A percentile compares a stretch with the other conserved stretches of the same genome.
phyloP scores from a whole-genome alignment of 2,797 vertebrate genomes.

The Chelon labrosus region DNA sequence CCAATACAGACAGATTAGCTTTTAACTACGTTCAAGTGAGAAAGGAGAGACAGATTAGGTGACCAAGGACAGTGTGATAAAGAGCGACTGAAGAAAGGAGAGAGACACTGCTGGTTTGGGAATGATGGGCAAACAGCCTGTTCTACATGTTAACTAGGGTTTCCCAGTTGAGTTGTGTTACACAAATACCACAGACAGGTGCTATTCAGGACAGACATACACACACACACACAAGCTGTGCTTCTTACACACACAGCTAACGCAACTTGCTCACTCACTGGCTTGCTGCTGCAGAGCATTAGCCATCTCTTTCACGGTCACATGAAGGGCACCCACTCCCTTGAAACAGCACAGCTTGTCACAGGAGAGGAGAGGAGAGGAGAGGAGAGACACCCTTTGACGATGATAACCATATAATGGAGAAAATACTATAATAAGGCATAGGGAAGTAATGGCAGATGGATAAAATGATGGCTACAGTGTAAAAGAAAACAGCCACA shows the following conservation, averaged over 20 bases:
- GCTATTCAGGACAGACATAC: conserved; percentile 2
- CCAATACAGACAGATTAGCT: conserved; percentile 12
- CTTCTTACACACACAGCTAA: conserved; percentile 25
- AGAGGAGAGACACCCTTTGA: conserved; percentile 28
- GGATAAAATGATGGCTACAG: background rate
- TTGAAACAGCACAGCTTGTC: conserved; percentile 63
- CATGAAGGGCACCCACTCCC: conserved; percentile 76
- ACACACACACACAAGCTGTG: conserved; percentile 18
- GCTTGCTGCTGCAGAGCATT: conserved; percentile 73
- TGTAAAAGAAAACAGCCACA: conserved; percentile 11
- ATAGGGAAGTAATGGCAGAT: background rate
- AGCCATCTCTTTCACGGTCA: conserved; percentile 77
- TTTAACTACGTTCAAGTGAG: conserved; percentile 21
- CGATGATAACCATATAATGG: conserved; percentile 37
- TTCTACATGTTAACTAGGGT: conserved; percentile 39
- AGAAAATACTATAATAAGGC: conserved; percentile 18
- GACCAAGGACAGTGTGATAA: conserved; percentile 44
- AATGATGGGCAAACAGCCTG: conserved; percentile 26
- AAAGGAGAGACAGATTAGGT: conserved; percentile 40
- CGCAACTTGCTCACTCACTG: conserved; percentile 58
- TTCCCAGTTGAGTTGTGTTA: conserved; percentile 38
- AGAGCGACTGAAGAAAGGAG: conserved; percentile 49
- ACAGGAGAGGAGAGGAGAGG: conserved; percentile 28
- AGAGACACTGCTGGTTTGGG: conserved; percentile 27
- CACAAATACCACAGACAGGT: conserved; percentile 32